phyloP scores from a whole-genome alignment of 2,888 invertebrate genomes.

The Ectropis crepuscularia region DNA sequence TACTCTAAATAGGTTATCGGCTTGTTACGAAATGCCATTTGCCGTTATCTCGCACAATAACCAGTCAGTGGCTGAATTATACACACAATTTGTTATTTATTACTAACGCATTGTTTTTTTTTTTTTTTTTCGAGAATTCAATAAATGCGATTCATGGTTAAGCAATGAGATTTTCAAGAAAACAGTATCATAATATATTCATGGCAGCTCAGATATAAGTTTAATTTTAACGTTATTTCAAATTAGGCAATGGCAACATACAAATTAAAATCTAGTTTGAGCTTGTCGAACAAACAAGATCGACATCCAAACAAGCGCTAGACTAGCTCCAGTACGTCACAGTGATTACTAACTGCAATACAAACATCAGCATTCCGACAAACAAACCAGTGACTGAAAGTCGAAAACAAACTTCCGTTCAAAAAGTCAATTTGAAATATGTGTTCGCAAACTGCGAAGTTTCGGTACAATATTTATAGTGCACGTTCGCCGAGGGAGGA shows the following conservation, averaged over 20 bases:
- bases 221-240: no score
- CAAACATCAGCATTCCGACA: constrained; percentile 17
- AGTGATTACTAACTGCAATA: constrained; percentile 9
- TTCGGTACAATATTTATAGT: constrained; percentile 44
- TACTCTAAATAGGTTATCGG: constrained; percentile 46
- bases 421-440: constrained; percentile 43
- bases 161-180: no score
- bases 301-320: no score
- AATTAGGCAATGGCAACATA: no score
- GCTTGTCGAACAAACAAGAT: no score
- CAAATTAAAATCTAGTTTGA: no score
- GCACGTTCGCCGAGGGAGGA: constrained; percentile 30
- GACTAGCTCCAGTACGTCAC: no score
- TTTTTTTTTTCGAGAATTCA: no score
- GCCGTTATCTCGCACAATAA: constrained; percentile 44
- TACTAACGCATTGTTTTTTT: background rate
- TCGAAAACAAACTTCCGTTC: constrained; percentile 32
- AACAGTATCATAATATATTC: no score
- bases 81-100: constrained; percentile 16
- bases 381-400: constrained; percentile 25
- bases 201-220: no score
- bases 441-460: constrained; percentile 35
- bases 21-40: constrained; percentile 40
- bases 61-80: constrained; percentile 35
- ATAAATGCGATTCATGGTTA: no score